Evolutionary conservation across 2,113 vertebrate species (phyloP).

Genomic region (Takifugu bimaculatus): DNA sequence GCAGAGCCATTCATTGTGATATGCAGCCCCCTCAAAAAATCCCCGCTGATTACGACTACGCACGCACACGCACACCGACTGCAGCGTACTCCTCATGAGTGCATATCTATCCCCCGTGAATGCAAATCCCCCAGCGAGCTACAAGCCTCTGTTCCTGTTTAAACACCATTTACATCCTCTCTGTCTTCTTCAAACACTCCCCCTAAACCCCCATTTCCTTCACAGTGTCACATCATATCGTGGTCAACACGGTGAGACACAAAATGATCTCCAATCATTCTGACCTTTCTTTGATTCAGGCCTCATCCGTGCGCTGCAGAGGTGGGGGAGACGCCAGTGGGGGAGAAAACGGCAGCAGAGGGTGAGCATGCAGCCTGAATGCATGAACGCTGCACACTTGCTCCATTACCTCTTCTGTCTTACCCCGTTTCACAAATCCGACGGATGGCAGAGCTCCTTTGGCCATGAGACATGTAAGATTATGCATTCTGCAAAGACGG

Average conservation of each 20-base stretch:
- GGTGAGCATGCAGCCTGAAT: constrained; percentile 42
- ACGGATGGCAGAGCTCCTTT: constrained; percentile 41
- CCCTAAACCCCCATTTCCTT: not conserved
- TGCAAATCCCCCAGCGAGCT: constrained; percentile 23
- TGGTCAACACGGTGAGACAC: constrained; percentile 44
- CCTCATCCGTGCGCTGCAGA: constrained; percentile 33
- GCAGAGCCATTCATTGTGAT: constrained; percentile 14
- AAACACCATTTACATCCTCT: constrained; percentile 34
- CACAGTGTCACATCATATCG: constrained; percentile 50
- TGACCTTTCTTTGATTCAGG: constrained; percentile 53
- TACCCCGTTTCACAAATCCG: constrained; percentile 55
- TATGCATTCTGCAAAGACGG: constrained; percentile 58
- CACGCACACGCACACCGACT: not conserved
- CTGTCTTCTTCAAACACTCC: not conserved
- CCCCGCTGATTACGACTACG: not conserved
- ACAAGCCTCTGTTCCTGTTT: constrained; percentile 12
- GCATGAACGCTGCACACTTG: constrained; percentile 43
- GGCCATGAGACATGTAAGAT: constrained; percentile 62
- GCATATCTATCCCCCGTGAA: constrained; percentile 12
- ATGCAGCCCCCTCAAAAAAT: constrained; percentile 5
- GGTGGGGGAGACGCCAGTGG: constrained; percentile 20
- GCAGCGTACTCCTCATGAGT: constrained; percentile 4
- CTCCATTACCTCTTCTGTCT: constrained; percentile 63
- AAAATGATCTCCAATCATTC: constrained; percentile 52
- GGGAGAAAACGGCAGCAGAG: constrained; percentile 31